Percentiles rank a stretch among this genome's conserved stretches.
These are phyloP conservation scores for Caenorhabditis brenneri DNA, from an alignment of 1,140 invertebrate species.

Conservation along the genomic window DNA sequence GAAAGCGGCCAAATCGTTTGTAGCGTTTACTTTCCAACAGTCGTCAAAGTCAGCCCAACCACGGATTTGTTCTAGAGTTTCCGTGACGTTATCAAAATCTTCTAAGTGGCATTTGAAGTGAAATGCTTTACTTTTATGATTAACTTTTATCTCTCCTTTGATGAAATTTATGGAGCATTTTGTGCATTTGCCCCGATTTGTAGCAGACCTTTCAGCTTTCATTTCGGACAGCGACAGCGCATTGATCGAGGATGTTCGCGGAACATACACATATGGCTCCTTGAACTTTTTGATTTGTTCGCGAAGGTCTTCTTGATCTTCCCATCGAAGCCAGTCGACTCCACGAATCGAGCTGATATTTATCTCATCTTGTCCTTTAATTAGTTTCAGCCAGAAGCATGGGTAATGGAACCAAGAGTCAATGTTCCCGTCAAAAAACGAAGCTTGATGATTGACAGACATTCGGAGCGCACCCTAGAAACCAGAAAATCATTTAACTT, in stretches of 20 bases:
- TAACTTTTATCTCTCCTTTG: neutral
- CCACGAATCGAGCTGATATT: slow-evolving; percentile 16
- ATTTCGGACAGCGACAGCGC: neutral
- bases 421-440: slow-evolving; percentile 1
- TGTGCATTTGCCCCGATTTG: neutral
- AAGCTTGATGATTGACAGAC: neutral
- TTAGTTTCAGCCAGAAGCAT: neutral
- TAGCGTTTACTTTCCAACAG: neutral
- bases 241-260: neutral
- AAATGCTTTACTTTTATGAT: neutral
- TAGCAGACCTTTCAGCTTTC: neutral
- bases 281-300: neutral
- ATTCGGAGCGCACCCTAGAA: neutral
- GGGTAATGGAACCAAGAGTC: slow-evolving; percentile 11
- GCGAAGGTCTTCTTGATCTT: slow-evolving; percentile 4
- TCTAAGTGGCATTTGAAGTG: neutral
- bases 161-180: neutral
- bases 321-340: slow-evolving; percentile 24
- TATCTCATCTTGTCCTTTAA: neutral
- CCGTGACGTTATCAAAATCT: neutral
- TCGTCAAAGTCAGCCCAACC: neutral
- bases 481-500: neutral
- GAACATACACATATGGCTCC: neutral
- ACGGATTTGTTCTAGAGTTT: neutral
- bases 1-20: neutral